Base-by-base conservation (phyloP, 1,140 invertebrate genomes). In the Adelges cooleyi region DNA sequence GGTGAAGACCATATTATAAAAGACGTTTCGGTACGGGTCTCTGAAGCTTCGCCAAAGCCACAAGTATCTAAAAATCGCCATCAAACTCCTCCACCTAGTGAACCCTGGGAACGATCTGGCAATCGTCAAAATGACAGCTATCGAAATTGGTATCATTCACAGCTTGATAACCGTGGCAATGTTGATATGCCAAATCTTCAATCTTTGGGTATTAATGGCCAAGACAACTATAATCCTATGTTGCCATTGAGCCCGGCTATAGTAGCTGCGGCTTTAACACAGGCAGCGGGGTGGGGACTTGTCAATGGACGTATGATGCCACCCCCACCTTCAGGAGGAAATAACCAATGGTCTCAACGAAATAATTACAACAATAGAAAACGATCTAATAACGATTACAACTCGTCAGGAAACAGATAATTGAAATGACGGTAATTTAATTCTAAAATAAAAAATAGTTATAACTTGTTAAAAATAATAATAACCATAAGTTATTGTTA, bases 1-100 rank as follows among this genome's bases (percentile, higher is more conserved):
- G 94, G 94, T 17, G 92, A 98, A 77, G 93, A 97, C 79, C 94
- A 97, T 76, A 95, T 97, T 69, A 92, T 98, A 49, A 95, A 95
- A 77, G 80, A 85, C 66, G 89, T 93, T 3, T 94, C 92, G 68
- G 90, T 98, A 3, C 92, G 95, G 80, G 90, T 97, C 42, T 95
- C 90, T 48, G 94, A 92, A 77, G 94, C 94, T 65, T 91, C 92
- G 44, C 93, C 93, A 11, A 95, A 95, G 75, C 84, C 81, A 13
- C 86, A 88, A 48, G 65, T 42, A 62, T 73, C 74, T n/a, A 77
- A 75, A 70, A 76, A 77, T 69, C 74, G 76, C 49, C 77, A 77
- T 65, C 75, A 76, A 18, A 75, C 69, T 52, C 68, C 74, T 71
- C 53, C 53, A 27, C 53, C 53, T 59, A 59, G 53, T 59, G 53